Evolutionary conservation across 2,113 vertebrate genomes (phyloP), one percentile per base, ranked within the genome.

Genomic region (Rhombomys opimus): DNA sequence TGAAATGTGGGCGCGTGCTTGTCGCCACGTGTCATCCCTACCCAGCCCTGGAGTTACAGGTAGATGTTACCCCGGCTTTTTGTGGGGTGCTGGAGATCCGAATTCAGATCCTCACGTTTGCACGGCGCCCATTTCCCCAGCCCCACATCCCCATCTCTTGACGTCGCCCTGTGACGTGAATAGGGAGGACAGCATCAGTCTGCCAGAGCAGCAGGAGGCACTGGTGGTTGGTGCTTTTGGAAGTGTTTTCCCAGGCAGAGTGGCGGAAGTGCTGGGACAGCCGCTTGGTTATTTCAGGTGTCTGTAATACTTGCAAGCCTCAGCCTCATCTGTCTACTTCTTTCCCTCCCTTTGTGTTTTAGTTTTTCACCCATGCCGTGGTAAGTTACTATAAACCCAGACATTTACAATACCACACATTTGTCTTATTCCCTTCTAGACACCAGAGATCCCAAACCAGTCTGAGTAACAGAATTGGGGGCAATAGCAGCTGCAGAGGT

Each of bases 391-490:
- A 27, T 41, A 91, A 65, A 46, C 15, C 7, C 72, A 46, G n/a
- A 46, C 22, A 78, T 87, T 87, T 41, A 72, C n/a, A 72, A 61
- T 61, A 91, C 14, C 38, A 93, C 75, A 50, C 4, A 13, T 18
- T 70, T 91, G 27, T 61, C 67, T 27, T 50, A 65, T 77, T 77
- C 8, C 25, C 13, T 41, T 27, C 23, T 63, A 63, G 52, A 67
- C 57, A 46, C 35, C 88, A 90, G 25, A 78, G 27, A 35, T 32
- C 89, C 52, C n/a, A 89, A 87, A 90, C 78, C 89, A 94, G 35
- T 65, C 52, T n/a, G 86, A 15, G 4, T n/a, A 73, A 80, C 72
- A 46, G 50, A 90, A 96, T 67, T 76, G 30, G 30, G 82, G 46
- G 76, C 35, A 67, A 10, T 61, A 50, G 61, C 50, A 78, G 10